Evolutionary conservation across 2,113 vertebrate genomes (phyloP).

Genomic region (Crotalus tigris): DNA sequence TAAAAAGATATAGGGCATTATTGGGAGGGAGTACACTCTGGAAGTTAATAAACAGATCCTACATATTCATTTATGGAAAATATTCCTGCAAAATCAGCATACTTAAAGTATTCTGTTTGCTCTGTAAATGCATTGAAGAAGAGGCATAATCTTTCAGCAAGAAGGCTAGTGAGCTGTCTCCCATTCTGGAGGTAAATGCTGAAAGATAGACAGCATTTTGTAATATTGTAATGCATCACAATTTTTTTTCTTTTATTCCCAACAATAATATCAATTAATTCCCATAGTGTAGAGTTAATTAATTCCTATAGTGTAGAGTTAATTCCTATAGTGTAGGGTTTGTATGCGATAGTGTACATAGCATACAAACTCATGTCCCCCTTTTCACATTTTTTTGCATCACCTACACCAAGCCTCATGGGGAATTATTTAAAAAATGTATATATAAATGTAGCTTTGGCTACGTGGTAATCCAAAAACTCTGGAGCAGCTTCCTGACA

Average conservation of each 20-base stretch:
- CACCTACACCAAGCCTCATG: not conserved
- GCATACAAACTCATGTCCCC: not conserved
- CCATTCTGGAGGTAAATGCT: not conserved
- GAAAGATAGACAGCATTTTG: not conserved
- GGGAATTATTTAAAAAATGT: not conserved
- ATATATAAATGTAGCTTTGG: not conserved
- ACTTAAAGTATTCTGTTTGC: not conserved
- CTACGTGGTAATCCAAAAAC: not conserved
- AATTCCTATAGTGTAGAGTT: not conserved
- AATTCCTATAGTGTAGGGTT: not conserved
- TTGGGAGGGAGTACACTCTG: constrained; percentile 10
- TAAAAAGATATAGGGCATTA: not conserved
- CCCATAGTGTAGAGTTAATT: not conserved
- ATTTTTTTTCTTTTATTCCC: not conserved
- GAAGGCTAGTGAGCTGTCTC: not conserved
- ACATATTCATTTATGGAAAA: not conserved
- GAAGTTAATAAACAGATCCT: not conserved
- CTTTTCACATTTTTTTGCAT: not conserved
- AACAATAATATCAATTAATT: not conserved
- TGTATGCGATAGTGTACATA: too few relatives aligned
- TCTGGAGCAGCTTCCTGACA: not conserved
- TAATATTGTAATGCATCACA: not conserved
- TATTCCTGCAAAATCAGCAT: not conserved
- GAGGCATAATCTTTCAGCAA: not conserved
- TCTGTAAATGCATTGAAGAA: not conserved